Base-by-base conservation (phyloP, 2,113 vertebrate genomes). In the Clupea harengus region DNA sequence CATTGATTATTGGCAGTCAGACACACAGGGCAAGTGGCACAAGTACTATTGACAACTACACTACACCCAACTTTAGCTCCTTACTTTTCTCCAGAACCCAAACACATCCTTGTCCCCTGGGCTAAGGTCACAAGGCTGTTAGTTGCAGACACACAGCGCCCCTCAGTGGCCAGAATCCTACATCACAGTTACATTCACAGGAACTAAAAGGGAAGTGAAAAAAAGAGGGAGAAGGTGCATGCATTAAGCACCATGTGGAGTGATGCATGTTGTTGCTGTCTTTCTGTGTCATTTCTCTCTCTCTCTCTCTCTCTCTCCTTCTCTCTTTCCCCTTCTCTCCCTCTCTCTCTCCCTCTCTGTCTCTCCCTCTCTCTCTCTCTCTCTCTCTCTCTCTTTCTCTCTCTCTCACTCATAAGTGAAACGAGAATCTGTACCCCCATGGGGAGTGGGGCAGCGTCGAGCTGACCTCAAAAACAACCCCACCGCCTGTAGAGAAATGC, bases 361-460 rank as follows among this genome's bases (percentile, higher is more conserved):
- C 64, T 72, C 64, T 72, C 3, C 28, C 64, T 72, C n/a, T 28
- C 25, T 72, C 25, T 72, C 64, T 72, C 64, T n/a, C n/a, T n/a
- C n/a, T n/a, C n/a, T n/a, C n/a, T n/a, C n/a, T n/a, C n/a, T n/a
- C n/a, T n/a, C n/a, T n/a, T n/a, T n/a, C n/a, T 72, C 25, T 72
- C 64, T 72, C 64, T 32, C 25, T 32, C 25, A 32, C 64, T 28
- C 28, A 72, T 72, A 72, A 72, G 64, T 72, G 64, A 72, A 72
- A 72, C 28, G 64, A 72, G 64, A 72, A 72, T 72, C 64, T 72
- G 64, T 72, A 72, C 64, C 64, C 64, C 64, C 64, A 72, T 72
- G 64, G 64, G 64, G 64, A 72, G 64, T 72, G 64, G 64, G 64
- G 64, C 25, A 72, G 64, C 28, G 25, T 72, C 9, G 25, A 72